phyloP scores from a whole-genome alignment of 2,797 vertebrate species.

The Gymnoscopelus braueri region DNA sequence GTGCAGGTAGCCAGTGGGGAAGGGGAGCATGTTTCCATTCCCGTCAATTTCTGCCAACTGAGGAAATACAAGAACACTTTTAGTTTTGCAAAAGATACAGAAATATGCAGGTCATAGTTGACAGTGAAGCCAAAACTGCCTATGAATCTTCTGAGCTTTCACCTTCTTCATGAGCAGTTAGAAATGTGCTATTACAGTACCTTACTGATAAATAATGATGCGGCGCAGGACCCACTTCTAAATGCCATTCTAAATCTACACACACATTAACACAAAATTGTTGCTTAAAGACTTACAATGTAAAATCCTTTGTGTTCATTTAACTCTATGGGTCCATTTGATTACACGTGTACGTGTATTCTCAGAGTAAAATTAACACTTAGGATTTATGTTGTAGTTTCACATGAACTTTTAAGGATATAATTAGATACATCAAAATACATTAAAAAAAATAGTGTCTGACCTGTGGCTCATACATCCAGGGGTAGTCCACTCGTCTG shows the following conservation, averaged over 20 bases:
- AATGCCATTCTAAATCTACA: too few species aligned
- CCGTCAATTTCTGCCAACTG: slow-evolving; percentile 77
- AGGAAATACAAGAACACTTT: slow-evolving; percentile 24
- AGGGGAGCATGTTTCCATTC: slow-evolving; percentile 78
- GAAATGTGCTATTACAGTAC: too few species aligned
- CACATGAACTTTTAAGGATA: background rate
- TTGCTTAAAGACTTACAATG: too few species aligned
- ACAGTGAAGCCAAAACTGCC: background rate
- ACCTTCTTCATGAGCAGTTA: background rate
- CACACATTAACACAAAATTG: too few species aligned
- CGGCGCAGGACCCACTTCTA: too few species aligned
- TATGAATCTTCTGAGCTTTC: background rate
- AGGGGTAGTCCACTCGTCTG: slow-evolving; percentile 76
- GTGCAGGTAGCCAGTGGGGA: slow-evolving; percentile 77
- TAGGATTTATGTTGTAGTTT: background rate
- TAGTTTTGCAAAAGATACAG: background rate
- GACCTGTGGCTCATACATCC: slow-evolving; percentile 82
- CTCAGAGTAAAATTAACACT: too few species aligned
- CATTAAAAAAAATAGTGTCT: slow-evolving; percentile 5
- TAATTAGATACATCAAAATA: too few species aligned
- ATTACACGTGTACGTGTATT: too few species aligned
- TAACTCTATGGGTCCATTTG: too few species aligned
- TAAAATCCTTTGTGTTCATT: too few species aligned
- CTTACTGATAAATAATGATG: too few species aligned
- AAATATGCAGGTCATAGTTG: too few species aligned